Evolutionary conservation across 2,888 invertebrate species (phyloP).

Genomic region (Buathra laborator): DNA sequence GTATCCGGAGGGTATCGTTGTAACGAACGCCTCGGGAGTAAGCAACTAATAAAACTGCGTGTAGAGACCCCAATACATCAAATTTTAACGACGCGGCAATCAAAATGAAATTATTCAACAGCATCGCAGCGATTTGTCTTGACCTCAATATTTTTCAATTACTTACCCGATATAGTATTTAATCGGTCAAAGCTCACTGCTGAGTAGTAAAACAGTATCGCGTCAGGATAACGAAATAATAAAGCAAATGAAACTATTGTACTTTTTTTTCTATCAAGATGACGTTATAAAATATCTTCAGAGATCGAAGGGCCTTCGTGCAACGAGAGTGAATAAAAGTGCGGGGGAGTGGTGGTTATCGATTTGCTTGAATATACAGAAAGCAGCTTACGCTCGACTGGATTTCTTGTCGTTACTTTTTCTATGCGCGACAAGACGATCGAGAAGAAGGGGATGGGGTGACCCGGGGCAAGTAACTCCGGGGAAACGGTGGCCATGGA

Average conservation of each 20-base stretch:
- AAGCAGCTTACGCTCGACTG: background rate
- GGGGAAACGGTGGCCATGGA: background rate
- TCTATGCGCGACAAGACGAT: conserved; percentile 20
- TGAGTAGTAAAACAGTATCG: background rate
- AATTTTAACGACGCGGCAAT: conserved; percentile 3
- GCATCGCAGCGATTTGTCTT: background rate
- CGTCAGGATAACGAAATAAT: background rate
- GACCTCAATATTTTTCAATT: background rate
- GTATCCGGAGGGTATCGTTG: background rate
- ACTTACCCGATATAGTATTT: background rate
- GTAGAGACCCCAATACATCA: background rate
- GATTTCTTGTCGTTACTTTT: conserved; percentile 33
- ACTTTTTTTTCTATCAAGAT: conserved; percentile 1
- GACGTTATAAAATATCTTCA: background rate
- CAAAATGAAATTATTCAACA: conserved; percentile 9
- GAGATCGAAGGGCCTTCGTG: background rate
- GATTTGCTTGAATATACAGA: conserved; percentile 2
- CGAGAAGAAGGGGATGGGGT: background rate
- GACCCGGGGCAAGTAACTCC: conserved; percentile 3
- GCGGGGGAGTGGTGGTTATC: conserved; percentile 7
- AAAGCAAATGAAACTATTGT: background rate
- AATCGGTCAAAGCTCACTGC: background rate
- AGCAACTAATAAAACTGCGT: background rate
- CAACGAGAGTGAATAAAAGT: background rate
- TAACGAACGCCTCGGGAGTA: conserved; percentile 13